A percentile compares a stretch with the other conserved stretches of the same genome.
phyloP scores from a whole-genome alignment of 2,113 vertebrate genomes.

The Hemicordylus capensis region DNA sequence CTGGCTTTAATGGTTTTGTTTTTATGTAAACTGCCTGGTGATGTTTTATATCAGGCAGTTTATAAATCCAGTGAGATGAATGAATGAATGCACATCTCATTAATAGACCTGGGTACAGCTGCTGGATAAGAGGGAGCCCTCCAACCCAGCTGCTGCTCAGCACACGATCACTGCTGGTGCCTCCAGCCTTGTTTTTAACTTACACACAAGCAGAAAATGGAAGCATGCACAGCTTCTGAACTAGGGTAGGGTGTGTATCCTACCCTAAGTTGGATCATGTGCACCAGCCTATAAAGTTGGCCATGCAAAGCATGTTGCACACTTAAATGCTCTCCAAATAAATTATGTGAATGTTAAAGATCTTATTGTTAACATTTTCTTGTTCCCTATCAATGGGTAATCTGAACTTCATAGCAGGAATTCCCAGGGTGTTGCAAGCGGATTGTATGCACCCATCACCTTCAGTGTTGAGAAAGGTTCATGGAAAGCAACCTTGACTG shows the following conservation, averaged over 20 bases:
- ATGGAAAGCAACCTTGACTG: neutral
- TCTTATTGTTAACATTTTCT: neutral
- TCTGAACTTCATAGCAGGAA: neutral
- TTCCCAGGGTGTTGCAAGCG: neutral
- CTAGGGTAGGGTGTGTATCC: too few species aligned
- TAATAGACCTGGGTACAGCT: too few species aligned
- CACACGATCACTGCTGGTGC: too few species aligned
- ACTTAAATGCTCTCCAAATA: neutral
- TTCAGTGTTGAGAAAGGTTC: neutral
- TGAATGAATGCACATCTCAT: too few species aligned
- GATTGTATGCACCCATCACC: neutral
- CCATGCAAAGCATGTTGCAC: neutral
- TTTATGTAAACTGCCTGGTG: too few species aligned
- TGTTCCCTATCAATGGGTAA: neutral
- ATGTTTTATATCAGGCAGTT: too few species aligned
- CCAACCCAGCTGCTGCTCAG: neutral
- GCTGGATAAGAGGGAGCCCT: too few species aligned
- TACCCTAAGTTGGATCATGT: neutral
- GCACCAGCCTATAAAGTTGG: neutral
- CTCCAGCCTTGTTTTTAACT: too few species aligned
- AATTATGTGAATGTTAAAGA: neutral
- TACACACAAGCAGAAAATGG: too few species aligned
- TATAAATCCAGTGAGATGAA: too few species aligned
- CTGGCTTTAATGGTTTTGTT: too few species aligned
- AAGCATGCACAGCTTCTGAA: too few species aligned